Evolutionary conservation across 2,113 vertebrate genomes (phyloP).

Genomic region (Cyrtonyx montezumae): DNA sequence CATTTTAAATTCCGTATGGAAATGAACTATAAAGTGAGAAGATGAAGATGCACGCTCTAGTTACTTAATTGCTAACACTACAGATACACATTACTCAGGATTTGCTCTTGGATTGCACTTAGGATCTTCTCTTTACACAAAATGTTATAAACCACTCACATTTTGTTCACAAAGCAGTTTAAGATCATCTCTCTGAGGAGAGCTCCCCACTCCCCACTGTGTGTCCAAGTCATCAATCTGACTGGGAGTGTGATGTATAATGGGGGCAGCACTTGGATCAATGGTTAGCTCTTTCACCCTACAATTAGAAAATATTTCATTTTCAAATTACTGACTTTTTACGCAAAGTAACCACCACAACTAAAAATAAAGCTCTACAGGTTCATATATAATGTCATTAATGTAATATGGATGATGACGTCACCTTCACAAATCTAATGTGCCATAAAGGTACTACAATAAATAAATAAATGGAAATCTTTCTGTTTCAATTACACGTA

Average conservation of each 20-base stretch:
- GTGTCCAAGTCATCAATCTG: conserved; percentile 94
- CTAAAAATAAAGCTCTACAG: conserved; percentile 25
- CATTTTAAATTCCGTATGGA: not conserved
- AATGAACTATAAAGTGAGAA: not conserved
- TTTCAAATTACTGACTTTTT: conserved; percentile 23
- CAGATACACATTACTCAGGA: not conserved
- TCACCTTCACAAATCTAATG: conserved; percentile 72
- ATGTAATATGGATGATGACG: conserved; percentile 61
- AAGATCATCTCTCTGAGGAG: conserved; percentile 96
- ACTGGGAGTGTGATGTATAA: conserved; percentile 82
- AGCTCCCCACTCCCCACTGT: conserved; percentile 97
- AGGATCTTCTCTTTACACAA: not conserved
- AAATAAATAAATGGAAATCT: not conserved
- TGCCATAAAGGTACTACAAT: not conserved
- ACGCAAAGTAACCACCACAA: not conserved
- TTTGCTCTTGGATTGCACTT: not conserved
- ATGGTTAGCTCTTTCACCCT: conserved; percentile 91
- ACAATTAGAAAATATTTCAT: conserved; percentile 1
- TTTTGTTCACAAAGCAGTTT: conserved; percentile 99
- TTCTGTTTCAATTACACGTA: not conserved
- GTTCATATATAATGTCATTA: conserved; percentile 21
- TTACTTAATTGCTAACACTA: not conserved
- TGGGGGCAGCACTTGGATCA: conserved; percentile 78
- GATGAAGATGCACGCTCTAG: not conserved
- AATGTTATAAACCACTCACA: conserved; percentile 78